These are phyloP conservation scores for Cryptosula pallasiana DNA, from an alignment of 2,888 invertebrate genomes.

Conservation along the genomic window DNA sequence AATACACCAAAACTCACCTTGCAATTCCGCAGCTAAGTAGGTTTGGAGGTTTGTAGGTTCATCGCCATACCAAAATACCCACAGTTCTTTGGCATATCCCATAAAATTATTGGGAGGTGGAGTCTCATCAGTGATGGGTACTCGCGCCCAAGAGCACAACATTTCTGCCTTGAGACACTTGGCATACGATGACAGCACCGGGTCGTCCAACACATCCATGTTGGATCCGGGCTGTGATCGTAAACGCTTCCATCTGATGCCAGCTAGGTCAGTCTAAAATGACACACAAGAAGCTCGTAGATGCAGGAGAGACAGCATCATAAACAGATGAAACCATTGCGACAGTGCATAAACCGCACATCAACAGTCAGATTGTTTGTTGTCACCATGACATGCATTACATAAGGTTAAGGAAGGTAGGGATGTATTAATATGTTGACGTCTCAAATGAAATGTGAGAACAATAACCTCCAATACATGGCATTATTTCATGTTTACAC, in stretches of 20 bases:
- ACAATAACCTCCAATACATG: no score
- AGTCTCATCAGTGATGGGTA: constrained; percentile 51
- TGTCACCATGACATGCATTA: no score
- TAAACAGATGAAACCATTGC: no score
- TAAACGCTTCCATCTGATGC: constrained; percentile 94
- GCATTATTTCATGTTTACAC: no score
- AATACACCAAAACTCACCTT: constrained; percentile 67
- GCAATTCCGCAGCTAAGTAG: constrained; percentile 68
- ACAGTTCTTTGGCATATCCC: constrained; percentile 73
- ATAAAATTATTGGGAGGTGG: constrained; percentile 35
- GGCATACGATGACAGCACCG: constrained; percentile 54
- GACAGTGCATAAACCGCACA: no score
- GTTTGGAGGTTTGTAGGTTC: constrained; percentile 41
- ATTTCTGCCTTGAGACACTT: constrained; percentile 70
- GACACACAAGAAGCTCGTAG: no score
- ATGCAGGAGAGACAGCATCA: no score
- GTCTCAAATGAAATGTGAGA: no score
- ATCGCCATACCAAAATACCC: constrained; percentile 99
- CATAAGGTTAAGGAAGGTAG: no score
- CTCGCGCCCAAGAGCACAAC: constrained; percentile 95
- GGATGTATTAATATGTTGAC: no score
- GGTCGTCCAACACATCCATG: constrained; percentile 49
- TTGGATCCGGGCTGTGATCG: constrained; percentile 28
- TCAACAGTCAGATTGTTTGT: no score
- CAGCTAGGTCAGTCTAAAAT: constrained; percentile 97